These are phyloP conservation scores for Eospalax fontanierii DNA, from an alignment of 2,797 vertebrate species.

Conservation along the genomic window DNA sequence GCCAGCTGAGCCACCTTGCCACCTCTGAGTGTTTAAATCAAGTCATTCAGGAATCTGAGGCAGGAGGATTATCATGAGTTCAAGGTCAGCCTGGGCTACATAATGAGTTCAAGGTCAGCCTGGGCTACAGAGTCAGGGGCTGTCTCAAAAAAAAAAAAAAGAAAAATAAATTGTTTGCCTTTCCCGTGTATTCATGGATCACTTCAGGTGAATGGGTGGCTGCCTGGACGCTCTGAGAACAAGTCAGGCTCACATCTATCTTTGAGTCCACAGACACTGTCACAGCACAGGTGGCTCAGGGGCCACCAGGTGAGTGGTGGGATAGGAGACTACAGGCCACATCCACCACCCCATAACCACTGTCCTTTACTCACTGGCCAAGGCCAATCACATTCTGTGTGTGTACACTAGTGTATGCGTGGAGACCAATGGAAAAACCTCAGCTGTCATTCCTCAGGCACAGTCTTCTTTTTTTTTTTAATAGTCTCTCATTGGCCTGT, in stretches of 20 bases:
- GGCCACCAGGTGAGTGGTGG: neutral
- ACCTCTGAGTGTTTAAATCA: slow-evolving; percentile 81
- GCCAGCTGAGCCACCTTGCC: neutral
- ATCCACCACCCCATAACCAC: neutral
- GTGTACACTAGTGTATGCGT: neutral
- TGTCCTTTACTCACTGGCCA: neutral
- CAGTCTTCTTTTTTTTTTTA: neutral
- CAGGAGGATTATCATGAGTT: neutral
- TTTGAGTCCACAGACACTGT: slow-evolving; percentile 23
- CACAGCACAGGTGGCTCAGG: neutral
- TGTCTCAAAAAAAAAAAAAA: neutral
- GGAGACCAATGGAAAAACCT: neutral
- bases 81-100: neutral
- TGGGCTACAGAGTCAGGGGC: neutral
- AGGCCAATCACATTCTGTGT: neutral
- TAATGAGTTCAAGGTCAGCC: neutral
- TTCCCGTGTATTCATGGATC: slow-evolving; percentile 62
- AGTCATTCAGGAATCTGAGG: slow-evolving; percentile 58
- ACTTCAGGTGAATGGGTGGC: slow-evolving; percentile 78
- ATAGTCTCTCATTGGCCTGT: neutral
- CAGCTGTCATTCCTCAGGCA: neutral
- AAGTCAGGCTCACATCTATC: slow-evolving; percentile 75
- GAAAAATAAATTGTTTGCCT: neutral
- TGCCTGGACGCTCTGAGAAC: slow-evolving; percentile 73
- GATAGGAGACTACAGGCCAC: neutral